phyloP scores from a whole-genome alignment of 2,797 vertebrate genomes.

The Brachymystax lenok region DNA sequence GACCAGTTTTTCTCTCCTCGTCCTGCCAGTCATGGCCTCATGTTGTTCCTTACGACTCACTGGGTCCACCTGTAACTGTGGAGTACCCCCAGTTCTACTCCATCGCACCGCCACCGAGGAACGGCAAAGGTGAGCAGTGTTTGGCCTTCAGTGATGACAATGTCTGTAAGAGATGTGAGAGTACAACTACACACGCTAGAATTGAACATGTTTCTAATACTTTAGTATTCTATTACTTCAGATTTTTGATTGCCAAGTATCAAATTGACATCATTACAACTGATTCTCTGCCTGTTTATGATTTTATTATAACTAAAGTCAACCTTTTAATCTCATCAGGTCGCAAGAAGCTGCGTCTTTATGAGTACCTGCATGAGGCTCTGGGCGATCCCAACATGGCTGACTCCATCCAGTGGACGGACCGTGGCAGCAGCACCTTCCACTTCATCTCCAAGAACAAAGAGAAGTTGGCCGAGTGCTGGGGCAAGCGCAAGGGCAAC shows the following conservation, averaged over 20 bases:
- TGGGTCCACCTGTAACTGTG: constrained; percentile 50
- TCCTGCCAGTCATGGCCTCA: constrained; percentile 69
- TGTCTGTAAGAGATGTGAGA: neutral
- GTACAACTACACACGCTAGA: neutral
- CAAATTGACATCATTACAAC: neutral
- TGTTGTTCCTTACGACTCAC: constrained; percentile 62
- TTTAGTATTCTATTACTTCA: neutral
- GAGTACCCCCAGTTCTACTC: constrained; percentile 77
- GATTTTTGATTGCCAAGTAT: neutral
- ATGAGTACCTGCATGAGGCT: constrained; percentile 92
- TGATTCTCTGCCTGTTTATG: neutral
- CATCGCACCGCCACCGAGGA: constrained; percentile 69
- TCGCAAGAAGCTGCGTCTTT: constrained; percentile 93
- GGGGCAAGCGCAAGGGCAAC: constrained; percentile 97
- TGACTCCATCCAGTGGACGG: constrained; percentile 97
- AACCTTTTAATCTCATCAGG: constrained; percentile 64
- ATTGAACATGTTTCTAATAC: neutral
- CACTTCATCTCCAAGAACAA: constrained; percentile 99
- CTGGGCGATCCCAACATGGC: constrained; percentile 88
- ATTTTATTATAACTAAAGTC: neutral
- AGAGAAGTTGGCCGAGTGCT: constrained; percentile 94
- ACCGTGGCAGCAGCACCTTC: constrained; percentile 87
- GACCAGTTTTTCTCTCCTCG: constrained; percentile 16
- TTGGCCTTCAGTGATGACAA: neutral
- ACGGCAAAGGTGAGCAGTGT: constrained; percentile 80